A percentile compares a stretch with the other conserved stretches of the same genome.
Conservation (phyloP, 64 coral and sea anemone species). For the Cladopsammia gracilis region DNA sequence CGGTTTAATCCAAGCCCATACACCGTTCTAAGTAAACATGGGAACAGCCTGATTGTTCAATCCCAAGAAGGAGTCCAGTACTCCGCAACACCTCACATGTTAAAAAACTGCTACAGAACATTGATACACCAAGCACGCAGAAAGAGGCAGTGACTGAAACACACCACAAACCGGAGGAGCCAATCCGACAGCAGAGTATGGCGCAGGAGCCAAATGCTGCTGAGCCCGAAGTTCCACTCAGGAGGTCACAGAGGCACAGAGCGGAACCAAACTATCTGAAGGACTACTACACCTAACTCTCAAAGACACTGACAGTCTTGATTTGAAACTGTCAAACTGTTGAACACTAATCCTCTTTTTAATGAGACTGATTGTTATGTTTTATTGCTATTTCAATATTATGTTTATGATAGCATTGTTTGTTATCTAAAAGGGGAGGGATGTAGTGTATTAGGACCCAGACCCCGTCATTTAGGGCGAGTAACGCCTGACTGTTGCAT, state of each 20-base stretch:
- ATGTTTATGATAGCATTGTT: neutral
- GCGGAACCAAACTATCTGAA: neutral
- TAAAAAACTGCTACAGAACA: constrained; percentile 1
- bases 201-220: constrained; percentile 3
- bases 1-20: constrained; percentile 5
- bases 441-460: constrained; percentile 13
- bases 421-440: neutral
- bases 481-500: neutral
- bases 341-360: no score
- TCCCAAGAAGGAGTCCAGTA: constrained; percentile 14
- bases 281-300: neutral
- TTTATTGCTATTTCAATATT: neutral
- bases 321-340: no score
- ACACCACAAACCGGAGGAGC: neutral
- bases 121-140: neutral
- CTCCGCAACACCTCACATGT: constrained; percentile 18
- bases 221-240: neutral
- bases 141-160: neutral
- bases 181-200: neutral
- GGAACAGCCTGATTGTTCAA: constrained; percentile 26
- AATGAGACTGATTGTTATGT: neutral
- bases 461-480: neutral
- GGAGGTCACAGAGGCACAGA: neutral
- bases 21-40: constrained; percentile 9
- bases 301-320: neutral